These are phyloP conservation scores for Dermatemys mawii DNA, from an alignment of 2,113 vertebrate species.

Conservation along the genomic window DNA sequence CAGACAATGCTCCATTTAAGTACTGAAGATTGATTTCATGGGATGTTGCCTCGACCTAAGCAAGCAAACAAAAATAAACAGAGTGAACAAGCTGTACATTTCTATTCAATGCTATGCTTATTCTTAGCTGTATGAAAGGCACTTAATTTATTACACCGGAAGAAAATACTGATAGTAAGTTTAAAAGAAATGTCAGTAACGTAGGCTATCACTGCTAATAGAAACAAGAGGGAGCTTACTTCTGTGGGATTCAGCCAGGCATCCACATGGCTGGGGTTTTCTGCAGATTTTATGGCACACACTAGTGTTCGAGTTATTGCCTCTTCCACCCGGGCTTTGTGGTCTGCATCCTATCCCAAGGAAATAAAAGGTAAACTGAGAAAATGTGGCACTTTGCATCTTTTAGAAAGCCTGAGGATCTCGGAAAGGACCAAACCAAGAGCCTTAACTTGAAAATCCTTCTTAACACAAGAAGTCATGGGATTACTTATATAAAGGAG, in stretches of 20 bases:
- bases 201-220: neutral
- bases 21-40: conserved; percentile 89
- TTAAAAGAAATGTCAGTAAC: conserved; percentile 51
- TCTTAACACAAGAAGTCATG: neutral
- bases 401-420: neutral
- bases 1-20: conserved; percentile 85
- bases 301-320: conserved; percentile 89
- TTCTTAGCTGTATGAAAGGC: neutral
- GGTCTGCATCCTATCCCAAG: conserved; percentile 85
- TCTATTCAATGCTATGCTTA: neutral
- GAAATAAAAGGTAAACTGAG: conserved; percentile 19
- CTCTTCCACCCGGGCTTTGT: conserved; percentile 88
- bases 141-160: neutral
- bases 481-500: neutral
- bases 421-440: neutral
- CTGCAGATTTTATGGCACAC: conserved; percentile 86
- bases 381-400: neutral
- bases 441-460: neutral
- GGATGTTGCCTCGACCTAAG: conserved; percentile 83
- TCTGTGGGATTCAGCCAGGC: conserved; percentile 96
- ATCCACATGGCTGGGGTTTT: conserved; percentile 72
- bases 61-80: conserved; percentile 20
- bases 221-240: conserved; percentile 75
- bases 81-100: neutral
- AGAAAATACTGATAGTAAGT: conserved; percentile 4